Evolutionary conservation across 1,140 invertebrate genomes (phyloP).

Genomic region (Aphidius ervi): DNA sequence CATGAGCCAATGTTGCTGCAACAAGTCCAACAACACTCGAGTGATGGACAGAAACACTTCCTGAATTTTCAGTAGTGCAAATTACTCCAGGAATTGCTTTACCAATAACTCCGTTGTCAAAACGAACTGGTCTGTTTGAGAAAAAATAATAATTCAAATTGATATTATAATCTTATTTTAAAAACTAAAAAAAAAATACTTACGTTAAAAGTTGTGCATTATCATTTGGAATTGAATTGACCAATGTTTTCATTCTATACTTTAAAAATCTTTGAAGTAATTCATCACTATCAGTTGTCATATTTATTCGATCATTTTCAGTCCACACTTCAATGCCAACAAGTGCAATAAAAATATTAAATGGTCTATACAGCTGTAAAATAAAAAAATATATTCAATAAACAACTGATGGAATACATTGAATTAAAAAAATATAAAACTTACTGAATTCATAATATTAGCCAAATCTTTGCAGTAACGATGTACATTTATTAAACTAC

Average conservation of each 20-base stretch:
- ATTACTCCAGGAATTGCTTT: constrained; percentile 95
- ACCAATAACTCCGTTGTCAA: constrained; percentile 87
- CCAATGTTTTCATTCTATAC: constrained; percentile 75
- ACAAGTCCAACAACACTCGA: constrained; percentile 82
- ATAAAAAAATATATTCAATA: constrained; percentile 26
- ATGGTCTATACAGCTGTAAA: constrained; percentile 78
- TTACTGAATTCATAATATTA: constrained; percentile 93
- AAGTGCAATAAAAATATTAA: constrained; percentile 93
- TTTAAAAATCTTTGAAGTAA: constrained; percentile 86
- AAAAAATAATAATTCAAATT: constrained; percentile 12
- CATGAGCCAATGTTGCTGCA: constrained; percentile 95
- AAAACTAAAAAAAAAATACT: constrained; percentile 44
- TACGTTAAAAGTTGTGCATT: constrained; percentile 96
- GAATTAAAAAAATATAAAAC: constrained; percentile 40
- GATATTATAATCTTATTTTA: not conserved
- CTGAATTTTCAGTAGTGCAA: constrained; percentile 94
- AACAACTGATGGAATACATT: not conserved
- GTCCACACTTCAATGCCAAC: constrained; percentile 96
- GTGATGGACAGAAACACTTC: constrained; percentile 93
- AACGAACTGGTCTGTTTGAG: constrained; percentile 72
- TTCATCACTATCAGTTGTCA: constrained; percentile 77
- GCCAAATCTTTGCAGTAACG: constrained; percentile 85
- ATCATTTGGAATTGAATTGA: constrained; percentile 88
- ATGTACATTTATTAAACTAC: constrained; percentile 67
- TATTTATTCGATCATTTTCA: constrained; percentile 75